Percentiles rank a stretch among this genome's conserved stretches.
phyloP scores from a whole-genome alignment of 1,140 invertebrate genomes.

The Drosophila miranda region DNA sequence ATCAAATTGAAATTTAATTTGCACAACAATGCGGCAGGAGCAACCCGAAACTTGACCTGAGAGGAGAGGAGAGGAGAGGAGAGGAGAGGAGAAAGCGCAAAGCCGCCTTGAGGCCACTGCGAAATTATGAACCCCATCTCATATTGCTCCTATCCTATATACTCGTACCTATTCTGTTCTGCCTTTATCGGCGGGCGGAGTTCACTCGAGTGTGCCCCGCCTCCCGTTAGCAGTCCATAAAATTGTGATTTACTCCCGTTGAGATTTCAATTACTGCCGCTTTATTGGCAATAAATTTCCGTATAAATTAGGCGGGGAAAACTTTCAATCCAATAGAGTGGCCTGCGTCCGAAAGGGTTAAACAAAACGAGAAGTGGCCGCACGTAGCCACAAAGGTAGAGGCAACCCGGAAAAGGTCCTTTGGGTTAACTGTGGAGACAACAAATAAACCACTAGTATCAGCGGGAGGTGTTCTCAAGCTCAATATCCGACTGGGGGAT shows the following conservation, averaged over 20 bases:
- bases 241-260: constrained; percentile 78
- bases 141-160: constrained; percentile 18
- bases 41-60: constrained; percentile 26
- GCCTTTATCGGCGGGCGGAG: too few relatives aligned
- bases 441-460: constrained; percentile 16
- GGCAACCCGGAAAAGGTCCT: constrained; percentile 20
- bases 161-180: not conserved
- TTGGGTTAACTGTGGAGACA: constrained; percentile 16
- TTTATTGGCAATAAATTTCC: constrained; percentile 80
- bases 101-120: constrained; percentile 24
- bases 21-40: constrained; percentile 54
- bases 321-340: constrained; percentile 1
- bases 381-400: constrained; percentile 42
- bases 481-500: not conserved
- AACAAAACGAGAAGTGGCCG: constrained; percentile 41
- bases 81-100: constrained; percentile 31
- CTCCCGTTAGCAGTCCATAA: constrained; percentile 63
- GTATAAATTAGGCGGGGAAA: constrained; percentile 66
- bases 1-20: constrained; percentile 79
- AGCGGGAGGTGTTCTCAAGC: too few relatives aligned
- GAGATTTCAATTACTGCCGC: constrained; percentile 79
- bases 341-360: constrained; percentile 36
- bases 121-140: constrained; percentile 61
- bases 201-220: constrained; percentile 4
- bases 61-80: not conserved